Evolutionary conservation across 2,888 invertebrate species (phyloP).

Genomic region (Gordius sp.): DNA sequence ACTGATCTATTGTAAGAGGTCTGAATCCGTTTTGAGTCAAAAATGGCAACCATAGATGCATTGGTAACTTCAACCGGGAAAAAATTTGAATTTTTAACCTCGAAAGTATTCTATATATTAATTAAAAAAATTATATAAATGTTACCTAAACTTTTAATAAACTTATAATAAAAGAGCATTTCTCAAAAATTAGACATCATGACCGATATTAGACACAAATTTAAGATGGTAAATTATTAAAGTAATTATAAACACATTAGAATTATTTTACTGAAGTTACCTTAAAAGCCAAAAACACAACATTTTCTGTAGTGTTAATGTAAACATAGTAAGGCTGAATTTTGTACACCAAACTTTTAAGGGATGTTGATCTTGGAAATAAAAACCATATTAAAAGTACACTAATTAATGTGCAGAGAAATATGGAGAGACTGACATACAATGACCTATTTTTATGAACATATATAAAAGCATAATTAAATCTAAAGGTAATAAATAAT

Average conservation of each 20-base stretch:
- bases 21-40: slow-evolving; percentile 12
- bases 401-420: slow-evolving; percentile 3
- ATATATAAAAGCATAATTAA: slow-evolving; percentile 24
- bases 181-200: too few relatives aligned
- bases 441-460: slow-evolving; percentile 24
- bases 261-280: too few relatives aligned
- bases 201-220: too few relatives aligned
- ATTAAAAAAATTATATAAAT: background rate
- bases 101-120: slow-evolving; percentile 5
- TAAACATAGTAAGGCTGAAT: slow-evolving; percentile 4
- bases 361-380: background rate
- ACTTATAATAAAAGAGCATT: too few relatives aligned
- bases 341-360: background rate
- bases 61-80: slow-evolving; percentile 2
- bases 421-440: background rate
- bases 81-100: slow-evolving; percentile 10
- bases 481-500: slow-evolving; percentile 25
- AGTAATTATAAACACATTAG: too few relatives aligned
- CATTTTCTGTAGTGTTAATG: background rate
- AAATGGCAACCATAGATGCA: slow-evolving; percentile 7
- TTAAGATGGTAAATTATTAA: too few relatives aligned
- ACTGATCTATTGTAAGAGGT: background rate
- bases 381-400: background rate
- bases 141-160: too few relatives aligned
- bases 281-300: slow-evolving; percentile 2